Conservation (phyloP, 2,113 vertebrate genomes). For the Ammodytes marinus region DNA sequence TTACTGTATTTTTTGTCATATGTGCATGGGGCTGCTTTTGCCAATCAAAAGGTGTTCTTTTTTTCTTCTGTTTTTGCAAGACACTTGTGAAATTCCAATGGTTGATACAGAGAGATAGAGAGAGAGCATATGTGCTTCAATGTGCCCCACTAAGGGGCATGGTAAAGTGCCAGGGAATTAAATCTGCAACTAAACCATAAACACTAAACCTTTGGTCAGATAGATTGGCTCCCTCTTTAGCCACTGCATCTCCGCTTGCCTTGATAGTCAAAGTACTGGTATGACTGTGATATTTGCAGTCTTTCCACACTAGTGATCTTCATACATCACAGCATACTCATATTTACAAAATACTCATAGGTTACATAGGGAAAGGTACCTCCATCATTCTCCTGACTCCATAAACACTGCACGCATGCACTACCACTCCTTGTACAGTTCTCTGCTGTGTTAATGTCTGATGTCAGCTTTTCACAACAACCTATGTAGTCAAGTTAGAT, state of each 20-base stretch:
- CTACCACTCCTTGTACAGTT: constrained; percentile 55
- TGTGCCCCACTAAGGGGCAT: constrained; percentile 62
- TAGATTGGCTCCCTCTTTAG: constrained; percentile 65
- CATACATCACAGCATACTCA: constrained; percentile 30
- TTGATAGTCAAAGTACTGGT: constrained; percentile 66
- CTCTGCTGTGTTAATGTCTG: constrained; percentile 32
- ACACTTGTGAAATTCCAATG: constrained; percentile 45
- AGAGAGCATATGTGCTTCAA: constrained; percentile 66
- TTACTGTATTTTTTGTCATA: constrained; percentile 51
- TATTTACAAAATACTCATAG: constrained; percentile 41
- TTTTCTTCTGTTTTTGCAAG: constrained; percentile 14
- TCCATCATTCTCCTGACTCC: constrained; percentile 26
- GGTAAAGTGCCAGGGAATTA: constrained; percentile 67
- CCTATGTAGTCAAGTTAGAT: constrained; percentile 7
- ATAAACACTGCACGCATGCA: constrained; percentile 42
- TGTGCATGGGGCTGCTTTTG: constrained; percentile 69
- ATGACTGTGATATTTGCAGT: constrained; percentile 39
- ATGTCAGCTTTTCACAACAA: constrained; percentile 43
- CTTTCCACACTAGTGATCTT: constrained; percentile 27
- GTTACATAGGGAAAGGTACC: constrained; percentile 44
- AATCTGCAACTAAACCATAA: constrained; percentile 43
- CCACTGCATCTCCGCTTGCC: constrained; percentile 51
- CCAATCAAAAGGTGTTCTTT: constrained; percentile 46
- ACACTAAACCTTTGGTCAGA: constrained; percentile 58
- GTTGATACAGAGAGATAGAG: constrained; percentile 53